A percentile compares a stretch with the other conserved stretches of the same genome.
Evolutionary conservation across 2,113 vertebrate genomes (phyloP).

Genomic region (Boulengeromyrus knoepffleri): DNA sequence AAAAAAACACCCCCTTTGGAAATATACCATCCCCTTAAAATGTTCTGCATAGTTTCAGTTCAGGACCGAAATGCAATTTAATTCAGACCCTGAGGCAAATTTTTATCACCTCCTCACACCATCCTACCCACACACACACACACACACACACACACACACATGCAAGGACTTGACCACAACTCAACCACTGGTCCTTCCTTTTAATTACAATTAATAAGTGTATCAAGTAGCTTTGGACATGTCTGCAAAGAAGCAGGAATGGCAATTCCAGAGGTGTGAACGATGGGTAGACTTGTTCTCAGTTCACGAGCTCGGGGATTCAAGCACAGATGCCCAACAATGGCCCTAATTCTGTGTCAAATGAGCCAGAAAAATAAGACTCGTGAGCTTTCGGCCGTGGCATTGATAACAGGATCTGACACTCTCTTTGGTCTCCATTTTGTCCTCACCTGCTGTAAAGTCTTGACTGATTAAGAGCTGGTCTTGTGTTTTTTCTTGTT

Average conservation of each 20-base stretch:
- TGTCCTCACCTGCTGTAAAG: neutral
- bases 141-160: too few species aligned
- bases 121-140: too few species aligned
- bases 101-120: neutral
- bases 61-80: neutral
- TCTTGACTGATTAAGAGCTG: neutral
- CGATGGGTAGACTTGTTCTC: neutral
- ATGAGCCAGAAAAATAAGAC: neutral
- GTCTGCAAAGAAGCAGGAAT: too few species aligned
- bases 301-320: neutral
- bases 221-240: too few species aligned
- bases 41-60: neutral
- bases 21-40: neutral
- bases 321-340: neutral
- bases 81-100: neutral
- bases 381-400: neutral
- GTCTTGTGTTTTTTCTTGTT: neutral
- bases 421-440: neutral
- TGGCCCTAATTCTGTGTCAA: neutral
- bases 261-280: too few species aligned
- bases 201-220: too few species aligned
- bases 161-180: too few species aligned
- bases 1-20: neutral
- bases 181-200: too few species aligned
- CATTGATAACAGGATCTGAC: neutral